Percentiles rank a stretch among this genome's conserved stretches.
Evolutionary conservation across 2,888 invertebrate genomes (phyloP).

Genomic region (Sphaerophoria rueppellii): DNA sequence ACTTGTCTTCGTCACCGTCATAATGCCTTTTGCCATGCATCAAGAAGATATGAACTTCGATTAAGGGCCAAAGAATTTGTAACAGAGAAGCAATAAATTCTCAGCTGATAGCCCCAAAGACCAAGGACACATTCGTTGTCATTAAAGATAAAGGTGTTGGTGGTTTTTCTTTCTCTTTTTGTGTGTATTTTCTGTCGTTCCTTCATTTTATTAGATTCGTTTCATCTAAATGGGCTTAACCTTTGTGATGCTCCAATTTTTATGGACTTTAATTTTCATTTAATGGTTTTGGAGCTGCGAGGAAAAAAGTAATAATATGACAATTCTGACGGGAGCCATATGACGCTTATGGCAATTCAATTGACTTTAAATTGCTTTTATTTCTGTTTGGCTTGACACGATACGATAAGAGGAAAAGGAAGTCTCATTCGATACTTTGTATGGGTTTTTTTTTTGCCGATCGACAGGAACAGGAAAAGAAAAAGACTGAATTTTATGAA

Average conservation of each 20-base stretch:
- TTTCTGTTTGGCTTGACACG: background rate
- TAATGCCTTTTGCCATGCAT: background rate
- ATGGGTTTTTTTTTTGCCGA: no score
- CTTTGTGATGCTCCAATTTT: constrained; percentile 19
- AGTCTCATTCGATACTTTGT: no score
- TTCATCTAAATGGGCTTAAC: constrained; percentile 22
- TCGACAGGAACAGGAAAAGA: no score
- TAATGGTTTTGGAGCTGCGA: constrained; percentile 25
- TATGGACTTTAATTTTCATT: constrained; percentile 55
- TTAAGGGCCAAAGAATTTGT: constrained; percentile 14
- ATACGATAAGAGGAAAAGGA: background rate
- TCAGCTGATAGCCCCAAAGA: constrained; percentile 26
- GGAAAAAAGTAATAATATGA: background rate
- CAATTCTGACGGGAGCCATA: constrained; percentile 34
- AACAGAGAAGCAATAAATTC: constrained; percentile 26
- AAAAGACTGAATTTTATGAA: no score
- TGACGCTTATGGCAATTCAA: constrained; percentile 39
- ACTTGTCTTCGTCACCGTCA: background rate
- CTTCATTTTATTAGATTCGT: background rate
- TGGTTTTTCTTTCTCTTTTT: background rate
- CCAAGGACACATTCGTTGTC: constrained; percentile 39
- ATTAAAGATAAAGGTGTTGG: constrained; percentile 29
- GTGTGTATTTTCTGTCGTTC: background rate
- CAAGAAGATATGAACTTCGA: background rate
- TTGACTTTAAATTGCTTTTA: constrained; percentile 32